Base-by-base conservation (phyloP, 2,113 vertebrate genomes). In the Boulengeromyrus knoepffleri region DNA sequence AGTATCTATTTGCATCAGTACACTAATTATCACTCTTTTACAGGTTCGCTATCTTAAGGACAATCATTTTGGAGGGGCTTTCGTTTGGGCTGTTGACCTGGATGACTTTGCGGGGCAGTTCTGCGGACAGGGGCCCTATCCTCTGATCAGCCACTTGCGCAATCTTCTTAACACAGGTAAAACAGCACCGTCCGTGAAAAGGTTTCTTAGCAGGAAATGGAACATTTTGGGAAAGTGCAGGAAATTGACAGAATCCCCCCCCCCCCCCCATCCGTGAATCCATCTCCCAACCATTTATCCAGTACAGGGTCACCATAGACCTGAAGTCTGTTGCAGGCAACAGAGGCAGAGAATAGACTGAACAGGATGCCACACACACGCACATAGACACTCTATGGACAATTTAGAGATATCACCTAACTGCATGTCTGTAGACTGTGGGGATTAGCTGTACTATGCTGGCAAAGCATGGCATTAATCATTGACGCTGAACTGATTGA, bases 101-200 rank as follows among this genome's bases (percentile, higher is more conserved):
- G 96, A 97, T 93, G 97, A 97, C 89, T 97, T 97, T 90, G 31
- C 53, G 8, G 96, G 96, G 89, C 91, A 94, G 84, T 97, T 96
- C 93, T 97, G 96, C 85, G 92, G 91, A 88, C 91, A 96, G 90
- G 96, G 96, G 56, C 93, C 52, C 4, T 95, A 96, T 92, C 96
- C 96, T 15, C 93, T 97, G 24, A 95, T 96, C 89, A 92, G 36
- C 0, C 91, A 95, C 36, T 92, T 97, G 27, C 94, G 93, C 66
- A 92, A 91, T 52, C 91, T 94, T 8, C 93, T 97, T 66, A 47
- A 90, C 84, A 92, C 77, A 90, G 94, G 94, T 95, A 93, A 91
- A 87, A 31, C 74, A 39, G 70, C 3, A 39, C 3, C 17, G 12
- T 19, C 36, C 24, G 15, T 19, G n/a, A 86, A 45, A 86, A 27